Conservation (phyloP, 1,140 invertebrate species). For the Panagrolaimus sp. region DNA sequence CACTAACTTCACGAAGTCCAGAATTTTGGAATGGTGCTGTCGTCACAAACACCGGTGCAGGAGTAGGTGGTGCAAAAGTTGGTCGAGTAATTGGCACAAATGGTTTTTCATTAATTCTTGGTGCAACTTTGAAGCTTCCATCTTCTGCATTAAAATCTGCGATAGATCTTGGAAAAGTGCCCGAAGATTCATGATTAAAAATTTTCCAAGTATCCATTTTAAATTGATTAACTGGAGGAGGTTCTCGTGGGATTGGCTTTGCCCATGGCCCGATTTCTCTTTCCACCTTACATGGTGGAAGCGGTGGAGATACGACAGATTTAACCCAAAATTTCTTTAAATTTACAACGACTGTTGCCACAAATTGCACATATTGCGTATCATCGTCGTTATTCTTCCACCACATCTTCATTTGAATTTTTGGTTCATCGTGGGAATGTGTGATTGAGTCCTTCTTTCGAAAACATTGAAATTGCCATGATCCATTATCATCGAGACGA, state of each 20-base stretch:
- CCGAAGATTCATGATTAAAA: slow-evolving; percentile 35
- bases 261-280: slow-evolving; percentile 29
- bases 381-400: slow-evolving; percentile 55
- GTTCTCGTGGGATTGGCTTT: slow-evolving; percentile 30
- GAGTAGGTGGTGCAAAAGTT: background rate
- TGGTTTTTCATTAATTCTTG: background rate
- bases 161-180: background rate
- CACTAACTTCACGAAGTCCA: background rate
- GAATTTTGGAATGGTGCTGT: slow-evolving; percentile 5
- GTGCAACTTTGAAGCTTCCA: background rate
- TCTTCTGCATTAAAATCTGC: no score
- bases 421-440: slow-evolving; percentile 53
- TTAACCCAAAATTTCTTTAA: slow-evolving; percentile 53
- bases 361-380: slow-evolving; percentile 43
- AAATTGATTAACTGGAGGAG: slow-evolving; percentile 50
- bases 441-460: slow-evolving; percentile 49
- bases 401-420: slow-evolving; percentile 49
- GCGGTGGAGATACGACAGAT: slow-evolving; percentile 41
- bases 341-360: slow-evolving; percentile 54
- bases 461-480: slow-evolving; percentile 55
- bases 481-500: slow-evolving; percentile 54
- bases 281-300: slow-evolving; percentile 36
- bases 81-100: background rate
- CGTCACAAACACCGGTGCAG: background rate
- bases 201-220: slow-evolving; percentile 54